These are phyloP conservation scores for Calameuta pallipes DNA, from an alignment of 2,888 invertebrate genomes.

Conservation along the genomic window DNA sequence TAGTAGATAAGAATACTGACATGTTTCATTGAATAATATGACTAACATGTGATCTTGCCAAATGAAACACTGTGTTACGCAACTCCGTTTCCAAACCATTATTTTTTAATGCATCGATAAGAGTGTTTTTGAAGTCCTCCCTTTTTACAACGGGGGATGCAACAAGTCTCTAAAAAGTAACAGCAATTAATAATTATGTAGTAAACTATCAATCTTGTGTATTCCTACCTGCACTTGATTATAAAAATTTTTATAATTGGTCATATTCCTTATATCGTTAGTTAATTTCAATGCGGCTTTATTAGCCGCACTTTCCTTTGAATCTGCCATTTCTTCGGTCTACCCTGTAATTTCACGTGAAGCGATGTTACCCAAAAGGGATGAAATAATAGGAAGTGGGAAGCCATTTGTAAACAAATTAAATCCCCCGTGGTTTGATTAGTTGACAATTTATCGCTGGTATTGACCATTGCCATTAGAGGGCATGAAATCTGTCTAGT, in stretches of 20 bases:
- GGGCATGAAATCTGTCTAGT: too few relatives aligned
- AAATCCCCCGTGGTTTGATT: background rate
- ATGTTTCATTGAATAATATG: background rate
- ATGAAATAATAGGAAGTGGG: background rate
- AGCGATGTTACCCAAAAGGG: background rate
- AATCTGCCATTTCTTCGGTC: slow-evolving; percentile 66
- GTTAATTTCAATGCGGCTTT: slow-evolving; percentile 82
- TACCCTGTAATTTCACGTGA: slow-evolving; percentile 24
- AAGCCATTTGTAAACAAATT: slow-evolving; percentile 23
- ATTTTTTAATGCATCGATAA: slow-evolving; percentile 80
- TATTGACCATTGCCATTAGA: background rate
- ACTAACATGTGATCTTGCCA: slow-evolving; percentile 73
- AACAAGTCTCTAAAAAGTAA: slow-evolving; percentile 76
- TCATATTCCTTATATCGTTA: slow-evolving; percentile 81
- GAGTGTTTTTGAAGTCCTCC: slow-evolving; percentile 81
- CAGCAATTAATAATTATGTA: slow-evolving; percentile 23
- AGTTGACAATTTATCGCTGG: background rate
- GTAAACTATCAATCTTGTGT: background rate
- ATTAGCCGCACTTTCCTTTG: slow-evolving; percentile 76
- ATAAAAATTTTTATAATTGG: slow-evolving; percentile 81
- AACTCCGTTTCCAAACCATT: slow-evolving; percentile 85
- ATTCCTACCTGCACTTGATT: slow-evolving; percentile 79
- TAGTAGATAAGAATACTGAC: background rate
- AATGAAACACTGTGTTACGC: slow-evolving; percentile 86
- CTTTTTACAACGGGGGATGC: slow-evolving; percentile 81